These are phyloP conservation scores for Garrulus glandarius DNA, from an alignment of 2,797 vertebrate genomes.

Conservation along the genomic window DNA sequence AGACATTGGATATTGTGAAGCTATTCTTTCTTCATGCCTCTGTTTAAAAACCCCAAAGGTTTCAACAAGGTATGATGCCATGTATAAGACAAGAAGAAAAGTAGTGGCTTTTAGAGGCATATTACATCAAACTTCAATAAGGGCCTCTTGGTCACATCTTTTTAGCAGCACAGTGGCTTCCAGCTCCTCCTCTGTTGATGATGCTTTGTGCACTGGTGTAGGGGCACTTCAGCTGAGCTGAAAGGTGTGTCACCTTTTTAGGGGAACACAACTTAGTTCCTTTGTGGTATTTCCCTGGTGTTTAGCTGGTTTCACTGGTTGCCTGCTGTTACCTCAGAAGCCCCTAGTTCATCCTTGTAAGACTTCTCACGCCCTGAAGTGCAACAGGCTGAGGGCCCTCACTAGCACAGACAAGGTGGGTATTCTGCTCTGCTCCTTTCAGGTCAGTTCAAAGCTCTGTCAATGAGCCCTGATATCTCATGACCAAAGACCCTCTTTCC, in stretches of 20 bases:
- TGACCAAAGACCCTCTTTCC: neutral
- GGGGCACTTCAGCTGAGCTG: neutral
- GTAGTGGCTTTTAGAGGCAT: neutral
- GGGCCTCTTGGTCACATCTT: neutral
- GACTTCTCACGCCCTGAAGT: neutral
- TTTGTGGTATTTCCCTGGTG: neutral
- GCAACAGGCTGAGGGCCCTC: neutral
- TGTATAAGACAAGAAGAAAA: neutral
- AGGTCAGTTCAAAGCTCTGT: neutral
- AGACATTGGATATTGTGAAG: neutral
- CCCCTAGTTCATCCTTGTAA: neutral
- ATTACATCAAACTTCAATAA: neutral
- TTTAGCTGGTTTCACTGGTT: neutral
- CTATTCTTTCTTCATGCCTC: neutral
- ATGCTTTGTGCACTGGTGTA: neutral
- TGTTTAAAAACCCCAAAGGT: neutral
- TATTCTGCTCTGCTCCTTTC: neutral
- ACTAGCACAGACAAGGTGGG: neutral
- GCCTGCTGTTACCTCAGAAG: neutral
- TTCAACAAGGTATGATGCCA: neutral
- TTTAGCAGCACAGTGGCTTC: neutral
- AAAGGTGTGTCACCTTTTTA: neutral
- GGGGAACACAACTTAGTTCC: neutral
- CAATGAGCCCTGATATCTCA: rapidly evolving
- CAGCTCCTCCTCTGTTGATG: neutral